These are phyloP conservation scores for Mormyrus lacerda DNA, from an alignment of 2,113 vertebrate genomes.

Conservation along the genomic window DNA sequence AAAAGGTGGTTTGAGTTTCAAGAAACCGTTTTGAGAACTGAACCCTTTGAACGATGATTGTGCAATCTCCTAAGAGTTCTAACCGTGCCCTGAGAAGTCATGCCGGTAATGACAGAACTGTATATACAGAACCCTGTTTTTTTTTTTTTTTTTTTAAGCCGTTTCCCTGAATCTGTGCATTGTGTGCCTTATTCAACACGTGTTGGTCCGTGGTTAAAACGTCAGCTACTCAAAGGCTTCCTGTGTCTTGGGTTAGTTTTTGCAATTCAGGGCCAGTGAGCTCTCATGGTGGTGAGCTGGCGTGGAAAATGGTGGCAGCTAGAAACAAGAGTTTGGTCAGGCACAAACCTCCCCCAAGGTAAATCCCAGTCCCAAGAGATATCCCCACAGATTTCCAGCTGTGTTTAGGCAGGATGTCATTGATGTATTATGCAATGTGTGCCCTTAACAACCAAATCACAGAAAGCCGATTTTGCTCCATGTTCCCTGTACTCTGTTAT, in stretches of 20 bases:
- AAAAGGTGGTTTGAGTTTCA: not conserved
- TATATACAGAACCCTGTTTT: slow-evolving; percentile 76
- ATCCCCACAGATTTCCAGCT: not conserved
- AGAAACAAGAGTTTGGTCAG: not conserved
- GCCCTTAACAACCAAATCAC: not conserved
- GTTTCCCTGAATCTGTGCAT: slow-evolving; percentile 96
- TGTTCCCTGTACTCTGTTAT: not conserved
- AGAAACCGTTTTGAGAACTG: not conserved
- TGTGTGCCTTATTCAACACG: slow-evolving; percentile 96
- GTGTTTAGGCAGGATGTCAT: not conserved
- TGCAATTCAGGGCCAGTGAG: not conserved
- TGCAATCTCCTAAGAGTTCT: slow-evolving; percentile 65
- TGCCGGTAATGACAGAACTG: slow-evolving; percentile 90
- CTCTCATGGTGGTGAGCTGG: not conserved
- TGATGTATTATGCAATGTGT: not conserved
- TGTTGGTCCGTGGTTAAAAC: slow-evolving; percentile 53
- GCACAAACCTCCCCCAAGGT: not conserved
- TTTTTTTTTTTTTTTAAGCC: slow-evolving; percentile 79
- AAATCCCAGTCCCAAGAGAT: not conserved
- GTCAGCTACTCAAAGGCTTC: slow-evolving; percentile 54
- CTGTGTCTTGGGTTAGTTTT: slow-evolving; percentile 55
- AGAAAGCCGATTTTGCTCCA: not conserved
- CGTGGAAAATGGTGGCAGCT: not conserved
- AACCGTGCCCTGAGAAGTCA: slow-evolving; percentile 73
- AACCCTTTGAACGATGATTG: slow-evolving; percentile 51